phyloP scores from a whole-genome alignment of 2,888 invertebrate genomes.

The Tetrapedia diversipes region DNA sequence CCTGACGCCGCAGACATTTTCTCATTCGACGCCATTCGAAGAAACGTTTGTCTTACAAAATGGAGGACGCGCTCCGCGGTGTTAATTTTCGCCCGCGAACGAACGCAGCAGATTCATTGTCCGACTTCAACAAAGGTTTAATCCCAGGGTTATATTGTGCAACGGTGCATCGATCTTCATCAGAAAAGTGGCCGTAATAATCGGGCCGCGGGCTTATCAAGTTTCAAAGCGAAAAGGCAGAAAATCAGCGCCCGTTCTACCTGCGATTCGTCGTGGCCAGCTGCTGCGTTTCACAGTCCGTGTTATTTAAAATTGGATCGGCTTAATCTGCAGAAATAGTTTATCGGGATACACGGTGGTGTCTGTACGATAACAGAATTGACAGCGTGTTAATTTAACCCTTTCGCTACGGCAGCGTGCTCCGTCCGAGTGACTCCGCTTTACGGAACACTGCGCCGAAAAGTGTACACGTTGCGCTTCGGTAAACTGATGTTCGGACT shows the following conservation, averaged over 20 bases:
- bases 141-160: slow-evolving; percentile 31
- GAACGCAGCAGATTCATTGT: slow-evolving; percentile 9
- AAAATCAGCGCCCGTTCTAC: slow-evolving; percentile 47
- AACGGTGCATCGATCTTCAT: slow-evolving; percentile 46
- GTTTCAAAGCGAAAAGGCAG: slow-evolving; percentile 43
- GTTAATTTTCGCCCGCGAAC: background rate
- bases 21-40: background rate
- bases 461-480: no score
- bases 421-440: no score
- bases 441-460: no score
- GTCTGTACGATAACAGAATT: no score
- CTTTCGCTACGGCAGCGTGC: no score
- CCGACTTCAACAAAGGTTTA: slow-evolving; percentile 27
- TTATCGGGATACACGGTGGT: slow-evolving; percentile 55
- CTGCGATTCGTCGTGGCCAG: slow-evolving; percentile 52
- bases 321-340: slow-evolving; percentile 44
- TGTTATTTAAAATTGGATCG: slow-evolving; percentile 56
- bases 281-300: slow-evolving; percentile 54
- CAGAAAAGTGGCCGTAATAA: slow-evolving; percentile 46
- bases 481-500: no score
- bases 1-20: background rate
- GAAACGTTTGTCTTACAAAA: background rate
- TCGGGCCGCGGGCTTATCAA: slow-evolving; percentile 56
- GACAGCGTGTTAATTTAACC: no score
- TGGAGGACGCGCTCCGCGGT: background rate